These are phyloP conservation scores for Amphiura filiformis DNA, from an alignment of 35 echinoderm and acorn worm species.

Conservation along the genomic window DNA sequence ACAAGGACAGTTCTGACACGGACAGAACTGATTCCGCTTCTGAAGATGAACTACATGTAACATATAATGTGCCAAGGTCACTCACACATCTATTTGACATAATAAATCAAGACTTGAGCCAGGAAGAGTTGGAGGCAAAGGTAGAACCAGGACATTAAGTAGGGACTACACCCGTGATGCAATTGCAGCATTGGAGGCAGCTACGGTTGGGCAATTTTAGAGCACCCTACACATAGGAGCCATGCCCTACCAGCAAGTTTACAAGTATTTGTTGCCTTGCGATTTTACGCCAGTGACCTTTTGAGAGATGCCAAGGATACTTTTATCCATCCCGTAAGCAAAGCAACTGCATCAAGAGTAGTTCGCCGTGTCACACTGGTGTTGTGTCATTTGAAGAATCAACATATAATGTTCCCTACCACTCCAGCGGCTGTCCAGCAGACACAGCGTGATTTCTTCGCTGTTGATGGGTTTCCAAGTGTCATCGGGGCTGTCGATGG, in stretches of 20 bases:
- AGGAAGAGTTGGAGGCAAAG: too few relatives aligned
- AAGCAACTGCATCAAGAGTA: constrained; percentile 38
- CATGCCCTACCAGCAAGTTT: constrained; percentile 36
- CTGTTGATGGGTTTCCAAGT: constrained; percentile 33
- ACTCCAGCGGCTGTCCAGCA: neutral
- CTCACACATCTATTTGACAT: too few relatives aligned
- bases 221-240: constrained; percentile 51
- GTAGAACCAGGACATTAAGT: too few relatives aligned
- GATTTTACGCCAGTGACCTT: constrained; percentile 44
- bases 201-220: too few relatives aligned
- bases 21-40: too few relatives aligned
- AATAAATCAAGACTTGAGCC: too few relatives aligned
- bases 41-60: too few relatives aligned
- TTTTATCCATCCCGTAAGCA: constrained; percentile 48
- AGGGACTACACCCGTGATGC: too few relatives aligned
- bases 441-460: constrained; percentile 38
- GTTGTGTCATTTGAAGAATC: constrained; percentile 17
- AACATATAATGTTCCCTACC: constrained; percentile 52
- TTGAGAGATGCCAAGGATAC: neutral
- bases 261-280: constrained; percentile 60
- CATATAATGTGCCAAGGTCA: too few relatives aligned
- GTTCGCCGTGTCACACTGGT: constrained; percentile 42
- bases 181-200: too few relatives aligned
- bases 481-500: constrained; percentile 47
- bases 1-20: too few relatives aligned